Evolutionary conservation across 2,888 invertebrate genomes (phyloP).

Genomic region (Xanthorhoe spadicearia): DNA sequence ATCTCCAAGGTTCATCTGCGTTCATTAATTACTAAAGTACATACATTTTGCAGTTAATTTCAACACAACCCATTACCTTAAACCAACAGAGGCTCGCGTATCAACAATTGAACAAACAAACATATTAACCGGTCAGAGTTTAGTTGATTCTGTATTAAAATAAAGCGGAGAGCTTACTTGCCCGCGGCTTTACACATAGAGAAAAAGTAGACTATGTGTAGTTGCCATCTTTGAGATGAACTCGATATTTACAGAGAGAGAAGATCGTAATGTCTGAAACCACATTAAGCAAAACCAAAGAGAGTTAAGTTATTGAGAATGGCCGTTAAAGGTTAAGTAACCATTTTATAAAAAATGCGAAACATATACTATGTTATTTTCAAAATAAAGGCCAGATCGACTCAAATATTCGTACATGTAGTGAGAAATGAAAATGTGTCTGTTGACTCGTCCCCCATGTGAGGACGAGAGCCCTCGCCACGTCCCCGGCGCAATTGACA

Average conservation of each 20-base stretch:
- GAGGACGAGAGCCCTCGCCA: conserved; percentile 7
- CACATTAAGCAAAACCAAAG: too few species aligned
- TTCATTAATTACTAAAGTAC: background rate
- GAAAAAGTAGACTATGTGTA: too few species aligned
- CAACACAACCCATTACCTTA: conserved; percentile 11
- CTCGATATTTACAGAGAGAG: too few species aligned
- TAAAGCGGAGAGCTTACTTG: conserved; percentile 26
- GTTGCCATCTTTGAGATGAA: too few species aligned
- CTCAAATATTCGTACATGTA: background rate
- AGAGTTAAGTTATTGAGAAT: too few species aligned
- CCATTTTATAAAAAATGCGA: background rate
- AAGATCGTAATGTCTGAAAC: too few species aligned
- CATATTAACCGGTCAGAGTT: conserved; percentile 50
- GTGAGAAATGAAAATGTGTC: background rate
- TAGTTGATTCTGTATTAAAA: conserved; percentile 46
- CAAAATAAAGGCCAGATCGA: background rate
- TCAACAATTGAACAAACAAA: conserved; percentile 36
- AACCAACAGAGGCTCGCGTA: conserved; percentile 20
- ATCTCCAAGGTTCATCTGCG: background rate
- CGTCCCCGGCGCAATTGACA: conserved; percentile 52
- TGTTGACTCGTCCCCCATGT: background rate
- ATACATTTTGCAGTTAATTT: conserved; percentile 2
- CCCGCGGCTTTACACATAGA: too few species aligned
- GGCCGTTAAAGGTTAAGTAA: too few species aligned
- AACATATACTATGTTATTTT: too few species aligned